A percentile compares a stretch with the other conserved stretches of the same genome.
Evolutionary conservation across 2,113 vertebrate genomes (phyloP).

Genomic region (Xyrauchen texanus): DNA sequence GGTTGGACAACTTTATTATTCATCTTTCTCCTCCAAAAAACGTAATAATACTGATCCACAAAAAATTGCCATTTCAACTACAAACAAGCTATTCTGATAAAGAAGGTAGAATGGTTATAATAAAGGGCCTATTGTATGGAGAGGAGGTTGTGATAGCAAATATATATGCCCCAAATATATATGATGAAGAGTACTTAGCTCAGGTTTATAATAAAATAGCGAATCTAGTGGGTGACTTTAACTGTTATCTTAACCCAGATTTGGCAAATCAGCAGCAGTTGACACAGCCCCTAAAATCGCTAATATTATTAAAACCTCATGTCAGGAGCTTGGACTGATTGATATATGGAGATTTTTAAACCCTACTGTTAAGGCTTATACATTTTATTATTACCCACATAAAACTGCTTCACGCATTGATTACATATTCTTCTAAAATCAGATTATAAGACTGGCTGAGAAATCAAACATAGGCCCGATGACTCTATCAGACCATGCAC

Average conservation of each 20-base stretch:
- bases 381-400: background rate
- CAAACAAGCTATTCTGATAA: background rate
- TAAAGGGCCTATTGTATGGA: background rate
- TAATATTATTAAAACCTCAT: background rate
- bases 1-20: background rate
- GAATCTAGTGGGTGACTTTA: background rate
- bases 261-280: background rate
- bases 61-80: background rate
- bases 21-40: background rate
- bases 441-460: background rate
- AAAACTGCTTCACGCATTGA: background rate
- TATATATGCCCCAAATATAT: background rate
- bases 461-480: background rate
- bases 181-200: background rate
- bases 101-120: background rate
- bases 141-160: background rate
- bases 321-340: slow-evolving; percentile 1
- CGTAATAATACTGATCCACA: background rate
- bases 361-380: background rate
- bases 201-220: slow-evolving; percentile 9
- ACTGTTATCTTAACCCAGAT: background rate
- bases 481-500: background rate
- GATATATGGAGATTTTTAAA: background rate
- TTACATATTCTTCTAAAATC: background rate
- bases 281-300: background rate